Evolutionary conservation across 35 echinoderm and acorn worm genomes (phyloP).

Genomic region (Anneissia japonica): DNA sequence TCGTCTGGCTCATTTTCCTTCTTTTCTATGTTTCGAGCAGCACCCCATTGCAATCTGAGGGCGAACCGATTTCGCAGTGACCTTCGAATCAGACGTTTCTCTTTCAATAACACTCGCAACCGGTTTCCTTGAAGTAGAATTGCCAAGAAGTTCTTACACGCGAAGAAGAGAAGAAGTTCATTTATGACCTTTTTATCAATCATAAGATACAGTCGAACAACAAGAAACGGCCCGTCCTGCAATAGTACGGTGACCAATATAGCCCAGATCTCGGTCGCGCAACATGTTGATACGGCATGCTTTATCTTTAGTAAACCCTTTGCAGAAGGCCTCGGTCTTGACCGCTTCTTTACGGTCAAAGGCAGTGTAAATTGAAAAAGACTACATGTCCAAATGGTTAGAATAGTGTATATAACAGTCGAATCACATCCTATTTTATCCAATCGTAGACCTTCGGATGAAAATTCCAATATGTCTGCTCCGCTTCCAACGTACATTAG

Average conservation of each 20-base stretch:
- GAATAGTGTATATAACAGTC: not conserved
- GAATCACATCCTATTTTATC: not conserved
- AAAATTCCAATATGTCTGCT: constrained; percentile 4
- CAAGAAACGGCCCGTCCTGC: not conserved
- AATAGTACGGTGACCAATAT: not conserved
- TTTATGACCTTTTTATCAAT: not conserved
- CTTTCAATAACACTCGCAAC: not conserved
- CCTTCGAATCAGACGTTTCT: not conserved
- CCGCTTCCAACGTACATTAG: constrained; percentile 1
- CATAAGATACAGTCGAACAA: not conserved
- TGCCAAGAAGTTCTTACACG: not conserved
- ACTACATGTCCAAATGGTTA: constrained; percentile 9
- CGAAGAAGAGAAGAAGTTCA: not conserved
- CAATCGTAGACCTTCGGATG: not conserved
- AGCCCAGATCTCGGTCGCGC: not conserved
- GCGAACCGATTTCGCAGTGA: not conserved
- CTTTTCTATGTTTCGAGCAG: not conserved
- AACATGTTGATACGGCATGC: not conserved
- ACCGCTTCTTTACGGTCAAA: not conserved
- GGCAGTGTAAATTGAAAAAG: not conserved
- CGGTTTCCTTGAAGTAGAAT: not conserved
- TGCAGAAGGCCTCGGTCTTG: not conserved
- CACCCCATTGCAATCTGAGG: not conserved
- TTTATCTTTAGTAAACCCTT: not conserved
- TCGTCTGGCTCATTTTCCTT: not conserved